Evolutionary conservation across 2,797 vertebrate species (phyloP).

Genomic region (Neostethus bicornis): DNA sequence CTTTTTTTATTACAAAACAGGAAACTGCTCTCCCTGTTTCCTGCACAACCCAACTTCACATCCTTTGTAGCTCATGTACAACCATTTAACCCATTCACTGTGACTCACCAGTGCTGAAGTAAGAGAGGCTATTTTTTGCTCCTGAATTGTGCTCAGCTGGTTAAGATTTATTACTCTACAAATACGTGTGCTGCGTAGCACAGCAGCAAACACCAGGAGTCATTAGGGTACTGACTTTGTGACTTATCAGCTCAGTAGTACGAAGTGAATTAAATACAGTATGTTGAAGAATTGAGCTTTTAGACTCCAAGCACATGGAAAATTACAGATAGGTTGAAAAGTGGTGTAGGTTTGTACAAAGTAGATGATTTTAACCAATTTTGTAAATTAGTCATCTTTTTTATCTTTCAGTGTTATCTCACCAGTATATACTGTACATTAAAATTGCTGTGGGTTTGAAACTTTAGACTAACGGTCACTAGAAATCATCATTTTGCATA

Average conservation of each 20-base stretch:
- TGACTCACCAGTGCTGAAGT: conserved; percentile 44
- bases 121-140: conserved; percentile 45
- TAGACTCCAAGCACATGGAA: conserved; percentile 8
- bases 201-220: conserved; percentile 32
- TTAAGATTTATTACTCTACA: conserved; percentile 40
- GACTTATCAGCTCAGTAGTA: conserved; percentile 9
- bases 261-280: conserved; percentile 1
- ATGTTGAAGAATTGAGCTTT: conserved; percentile 2
- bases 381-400: not conserved
- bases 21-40: conserved; percentile 93
- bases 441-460: conserved; percentile 8
- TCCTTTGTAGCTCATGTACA: conserved; percentile 84
- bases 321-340: conserved; percentile 1
- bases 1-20: conserved; percentile 88
- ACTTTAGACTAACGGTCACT: not conserved
- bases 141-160: conserved; percentile 44
- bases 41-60: conserved; percentile 89
- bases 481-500: conserved; percentile 5
- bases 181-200: conserved; percentile 16
- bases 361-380: not conserved
- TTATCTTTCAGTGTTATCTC: conserved; percentile 3
- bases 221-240: conserved; percentile 7
- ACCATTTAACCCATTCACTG: conserved; percentile 82
- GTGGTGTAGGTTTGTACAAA: conserved; percentile 5
- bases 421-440: not conserved